A percentile compares a stretch with the other conserved stretches of the same genome.
Conservation (phyloP, 2,797 vertebrate species). For the Hirundo rustica region DNA sequence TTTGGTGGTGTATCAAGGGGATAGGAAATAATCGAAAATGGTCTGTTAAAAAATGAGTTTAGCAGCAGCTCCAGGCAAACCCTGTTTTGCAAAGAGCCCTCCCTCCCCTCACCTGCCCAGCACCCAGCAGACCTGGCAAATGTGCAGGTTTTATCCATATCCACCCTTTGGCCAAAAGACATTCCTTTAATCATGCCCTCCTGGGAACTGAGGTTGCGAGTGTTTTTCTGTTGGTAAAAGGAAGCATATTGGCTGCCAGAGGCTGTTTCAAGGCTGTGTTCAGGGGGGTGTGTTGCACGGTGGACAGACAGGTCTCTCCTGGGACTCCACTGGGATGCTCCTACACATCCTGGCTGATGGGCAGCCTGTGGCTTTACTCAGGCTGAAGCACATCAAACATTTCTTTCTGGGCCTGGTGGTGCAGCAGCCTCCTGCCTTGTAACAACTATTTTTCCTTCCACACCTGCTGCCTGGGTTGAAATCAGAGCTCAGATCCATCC, state of each 20-base stretch:
- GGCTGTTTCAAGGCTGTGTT: not conserved
- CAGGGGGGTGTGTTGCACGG: accelerated
- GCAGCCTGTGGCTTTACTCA: not conserved
- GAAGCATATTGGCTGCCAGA: not conserved
- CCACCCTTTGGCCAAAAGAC: not conserved
- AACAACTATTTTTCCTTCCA: not conserved
- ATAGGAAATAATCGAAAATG: slow-evolving; percentile 37
- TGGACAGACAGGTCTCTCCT: not conserved
- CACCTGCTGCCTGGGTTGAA: not conserved
- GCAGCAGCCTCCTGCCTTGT: not conserved
- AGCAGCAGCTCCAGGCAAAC: not conserved
- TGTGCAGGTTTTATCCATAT: not conserved
- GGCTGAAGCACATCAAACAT: not conserved
- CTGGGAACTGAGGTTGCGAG: not conserved
- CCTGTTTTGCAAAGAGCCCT: not conserved
- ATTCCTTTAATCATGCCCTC: not conserved
- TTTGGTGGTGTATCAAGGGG: slow-evolving; percentile 41
- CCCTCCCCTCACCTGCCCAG: not conserved
- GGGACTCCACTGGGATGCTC: not conserved
- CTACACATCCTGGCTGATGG: not conserved
- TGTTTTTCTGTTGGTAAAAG: not conserved
- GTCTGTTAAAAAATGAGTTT: slow-evolving; percentile 9
- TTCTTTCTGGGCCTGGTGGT: accelerated
- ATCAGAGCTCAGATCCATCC: not conserved
- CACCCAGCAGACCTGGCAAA: not conserved